Percentiles rank a stretch among this genome's conserved stretches.
Conservation (phyloP, 2,888 invertebrate genomes). For the Yponomeuta evonymella region DNA sequence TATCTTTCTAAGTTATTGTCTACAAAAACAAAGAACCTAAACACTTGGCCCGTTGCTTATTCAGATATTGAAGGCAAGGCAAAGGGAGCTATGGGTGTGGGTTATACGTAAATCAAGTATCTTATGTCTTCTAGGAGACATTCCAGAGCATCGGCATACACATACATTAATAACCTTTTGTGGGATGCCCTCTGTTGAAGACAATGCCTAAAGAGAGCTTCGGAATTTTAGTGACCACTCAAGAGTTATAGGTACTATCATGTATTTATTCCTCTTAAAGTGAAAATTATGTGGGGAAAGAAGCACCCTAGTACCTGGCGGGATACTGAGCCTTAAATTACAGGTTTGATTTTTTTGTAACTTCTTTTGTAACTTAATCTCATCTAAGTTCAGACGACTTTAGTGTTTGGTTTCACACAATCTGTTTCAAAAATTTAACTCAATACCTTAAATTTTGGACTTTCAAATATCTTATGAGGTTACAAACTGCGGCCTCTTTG, state of each 20-base stretch:
- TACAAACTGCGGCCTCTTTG: no score
- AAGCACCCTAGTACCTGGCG: neutral
- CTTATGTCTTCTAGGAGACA: constrained; percentile 1
- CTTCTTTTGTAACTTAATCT: no score
- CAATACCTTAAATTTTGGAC: no score
- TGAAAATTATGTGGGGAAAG: neutral
- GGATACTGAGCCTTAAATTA: no score
- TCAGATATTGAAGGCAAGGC: constrained; percentile 4
- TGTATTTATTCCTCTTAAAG: neutral
- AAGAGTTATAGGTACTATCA: neutral
- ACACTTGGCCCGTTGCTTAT: neutral
- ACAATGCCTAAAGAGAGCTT: constrained; percentile 15
- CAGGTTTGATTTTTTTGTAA: no score
- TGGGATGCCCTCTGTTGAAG: constrained; percentile 1
- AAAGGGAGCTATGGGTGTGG: constrained; percentile 1
- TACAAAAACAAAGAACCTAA: constrained; percentile 3
- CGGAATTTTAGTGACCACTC: neutral
- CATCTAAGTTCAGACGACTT: neutral
- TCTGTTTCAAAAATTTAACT: no score
- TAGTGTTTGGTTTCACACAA: neutral
- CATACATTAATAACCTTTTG: constrained; percentile 10
- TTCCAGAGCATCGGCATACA: neutral
- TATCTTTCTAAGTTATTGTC: constrained; percentile 5
- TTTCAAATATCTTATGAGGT: no score
- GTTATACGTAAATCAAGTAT: constrained; percentile 12